Conservation (phyloP, 2,113 vertebrate species). For the Corythornis madagascariensis region DNA sequence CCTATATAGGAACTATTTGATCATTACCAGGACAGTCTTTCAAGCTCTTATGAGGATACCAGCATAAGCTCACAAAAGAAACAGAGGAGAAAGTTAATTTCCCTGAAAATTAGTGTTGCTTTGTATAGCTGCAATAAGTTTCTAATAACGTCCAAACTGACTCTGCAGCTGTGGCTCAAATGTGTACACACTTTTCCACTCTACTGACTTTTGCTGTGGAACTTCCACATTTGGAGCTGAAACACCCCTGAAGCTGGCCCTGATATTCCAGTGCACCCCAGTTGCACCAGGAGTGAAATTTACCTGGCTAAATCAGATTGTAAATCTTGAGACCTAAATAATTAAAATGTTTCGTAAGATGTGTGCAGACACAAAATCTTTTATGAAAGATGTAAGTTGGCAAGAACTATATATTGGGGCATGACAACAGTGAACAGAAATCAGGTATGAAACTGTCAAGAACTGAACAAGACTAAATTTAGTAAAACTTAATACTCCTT, state of each 20-base stretch:
- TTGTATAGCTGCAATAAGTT: conserved; percentile 14
- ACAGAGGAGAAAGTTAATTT: conserved; percentile 35
- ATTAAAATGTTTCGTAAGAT: background rate
- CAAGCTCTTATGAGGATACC: background rate
- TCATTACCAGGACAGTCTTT: background rate
- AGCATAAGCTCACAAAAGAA: background rate
- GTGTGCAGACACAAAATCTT: background rate
- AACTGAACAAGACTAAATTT: background rate
- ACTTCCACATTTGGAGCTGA: background rate
- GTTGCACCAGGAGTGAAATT: background rate
- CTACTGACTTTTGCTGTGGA: background rate
- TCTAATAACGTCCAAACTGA: background rate
- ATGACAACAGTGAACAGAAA: background rate
- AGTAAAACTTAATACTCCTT: background rate
- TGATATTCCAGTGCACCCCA: background rate
- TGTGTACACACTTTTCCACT: background rate
- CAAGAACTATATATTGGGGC: background rate
- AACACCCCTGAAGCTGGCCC: background rate
- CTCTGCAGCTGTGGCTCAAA: conserved; percentile 26
- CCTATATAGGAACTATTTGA: background rate
- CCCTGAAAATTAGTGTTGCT: conserved; percentile 36
- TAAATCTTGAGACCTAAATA: background rate
- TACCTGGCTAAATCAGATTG: background rate
- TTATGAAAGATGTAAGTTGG: background rate
- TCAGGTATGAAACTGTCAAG: background rate